A percentile compares a stretch with the other conserved stretches of the same genome.
phyloP scores from a whole-genome alignment of 37 sponge, comb jelly and placozoan species.

The Crambe crambe region DNA sequence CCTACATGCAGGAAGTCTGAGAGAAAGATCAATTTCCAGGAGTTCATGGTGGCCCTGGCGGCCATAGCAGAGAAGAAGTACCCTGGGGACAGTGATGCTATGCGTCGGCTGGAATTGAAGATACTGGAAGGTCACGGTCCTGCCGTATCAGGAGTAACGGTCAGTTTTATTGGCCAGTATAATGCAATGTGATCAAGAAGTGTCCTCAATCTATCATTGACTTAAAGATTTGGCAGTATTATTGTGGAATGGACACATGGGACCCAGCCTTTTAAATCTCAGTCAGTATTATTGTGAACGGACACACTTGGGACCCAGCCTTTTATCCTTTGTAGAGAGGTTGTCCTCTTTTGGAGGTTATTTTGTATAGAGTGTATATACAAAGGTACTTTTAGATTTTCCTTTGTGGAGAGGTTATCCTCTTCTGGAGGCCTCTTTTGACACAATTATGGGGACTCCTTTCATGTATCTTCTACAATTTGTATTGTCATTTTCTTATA shows the following conservation, averaged over 20 bases:
- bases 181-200: background rate
- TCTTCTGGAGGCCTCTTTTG: too few relatives aligned
- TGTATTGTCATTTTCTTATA: background rate
- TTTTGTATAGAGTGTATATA: too few relatives aligned
- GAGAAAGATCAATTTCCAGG: conserved; percentile 78
- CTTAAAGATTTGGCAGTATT: too few relatives aligned
- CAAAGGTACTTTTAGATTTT: too few relatives aligned
- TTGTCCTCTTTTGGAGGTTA: too few relatives aligned
- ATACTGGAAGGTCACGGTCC: conserved; percentile 35
- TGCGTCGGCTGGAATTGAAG: conserved; percentile 32
- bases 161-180: conserved; percentile 49
- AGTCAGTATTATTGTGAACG: too few relatives aligned
- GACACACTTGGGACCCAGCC: background rate
- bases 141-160: conserved; percentile 57
- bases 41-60: conserved; percentile 71
- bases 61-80: conserved; percentile 77
- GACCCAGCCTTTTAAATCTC: too few relatives aligned
- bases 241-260: too few relatives aligned
- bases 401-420: too few relatives aligned
- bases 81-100: conserved; percentile 54
- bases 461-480: background rate
- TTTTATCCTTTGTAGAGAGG: background rate
- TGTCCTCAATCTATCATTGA: too few relatives aligned
- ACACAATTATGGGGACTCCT: too few relatives aligned
- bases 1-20: conserved; percentile 71